Evolutionary conservation across 1,140 invertebrate genomes (phyloP), one percentile per base, ranked within the genome.

Genomic region (Ptiloglossa arizonensis): DNA sequence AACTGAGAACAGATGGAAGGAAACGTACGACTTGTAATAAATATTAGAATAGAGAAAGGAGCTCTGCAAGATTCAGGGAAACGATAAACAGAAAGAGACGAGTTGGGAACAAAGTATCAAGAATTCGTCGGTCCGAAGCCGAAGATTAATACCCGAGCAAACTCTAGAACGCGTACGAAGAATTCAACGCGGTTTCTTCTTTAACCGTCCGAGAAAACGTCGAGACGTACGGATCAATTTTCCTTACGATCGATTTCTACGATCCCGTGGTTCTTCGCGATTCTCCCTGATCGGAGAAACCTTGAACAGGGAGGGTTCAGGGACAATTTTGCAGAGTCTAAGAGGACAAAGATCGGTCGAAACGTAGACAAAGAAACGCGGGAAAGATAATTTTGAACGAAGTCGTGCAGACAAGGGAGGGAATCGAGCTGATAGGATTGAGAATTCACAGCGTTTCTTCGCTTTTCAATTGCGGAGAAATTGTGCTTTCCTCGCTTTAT

Each of bases 301-400:
- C 50, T 22, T 52, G 50, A 52, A 52, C 17, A n/a, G n/a, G 19
- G 19, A 50, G n/a, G n/a, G 22, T 22, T n/a, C 50, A 50, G n/a
- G 19, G 46, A 50, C 19, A 50, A 41, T n/a, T 9, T 46, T 9
- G 44, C 46, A n/a, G 19, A 22, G n/a, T n/a, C n/a, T n/a, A n/a
- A n/a, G n/a, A n/a, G 50, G 22, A 9, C 6, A 11, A 6, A 52
- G 19, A 15, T 6, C 19, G 50, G 5, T 24, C 50, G 24, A 22
- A 56, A 27, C 24, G 52, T 0, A 15, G 24, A n/a, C n/a, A 56
- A 56, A 52, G 50, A 22, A 71, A 60, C 27, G 35, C 56, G 56
- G 56, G 46, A 57, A 60, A 60, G 69, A 71, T 71, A 57, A 60
- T 60, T 71, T 48, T 48, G 60, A 44, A 27, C 22, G 68, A n/a